Conservation (phyloP, 2,113 vertebrate genomes). For the Lepisosteus osseus region DNA sequence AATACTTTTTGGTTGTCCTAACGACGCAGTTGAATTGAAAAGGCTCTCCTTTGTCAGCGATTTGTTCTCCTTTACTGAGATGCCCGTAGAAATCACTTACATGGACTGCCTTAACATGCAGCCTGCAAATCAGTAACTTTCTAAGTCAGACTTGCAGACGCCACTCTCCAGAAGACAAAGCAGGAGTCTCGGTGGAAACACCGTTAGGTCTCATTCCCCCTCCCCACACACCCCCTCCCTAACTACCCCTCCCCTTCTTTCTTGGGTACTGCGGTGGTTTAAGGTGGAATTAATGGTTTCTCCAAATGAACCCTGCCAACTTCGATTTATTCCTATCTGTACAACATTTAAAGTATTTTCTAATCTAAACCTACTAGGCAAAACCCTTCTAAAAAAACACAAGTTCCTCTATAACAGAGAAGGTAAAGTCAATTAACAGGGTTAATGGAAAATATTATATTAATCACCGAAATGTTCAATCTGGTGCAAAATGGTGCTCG, state of each 20-base stretch:
- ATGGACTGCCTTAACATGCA: conserved; percentile 91
- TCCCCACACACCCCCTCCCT: conserved; percentile 19
- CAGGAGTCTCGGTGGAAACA: conserved; percentile 71
- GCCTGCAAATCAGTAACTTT: conserved; percentile 95
- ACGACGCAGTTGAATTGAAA: conserved; percentile 96
- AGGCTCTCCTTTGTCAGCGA: conserved; percentile 95
- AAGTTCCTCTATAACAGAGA: too few relatives aligned
- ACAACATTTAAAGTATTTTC: too few relatives aligned
- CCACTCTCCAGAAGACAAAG: conserved; percentile 86
- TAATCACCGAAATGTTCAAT: too few relatives aligned
- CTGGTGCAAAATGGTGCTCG: too few relatives aligned
- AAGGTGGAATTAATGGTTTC: conserved; percentile 52
- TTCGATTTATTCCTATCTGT: conserved; percentile 40
- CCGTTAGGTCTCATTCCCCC: conserved; percentile 56
- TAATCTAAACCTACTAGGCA: too few relatives aligned
- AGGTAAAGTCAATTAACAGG: too few relatives aligned
- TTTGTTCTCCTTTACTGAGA: conserved; percentile 99
- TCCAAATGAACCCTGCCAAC: conserved; percentile 56
- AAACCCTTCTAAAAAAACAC: too few relatives aligned
- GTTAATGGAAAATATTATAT: too few relatives aligned
- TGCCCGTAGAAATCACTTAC: conserved; percentile 94
- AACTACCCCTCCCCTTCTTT: conserved; percentile 50
- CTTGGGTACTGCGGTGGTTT: conserved; percentile 58
- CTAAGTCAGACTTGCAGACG: conserved; percentile 97
- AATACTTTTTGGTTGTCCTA: conserved; percentile 98